Conservation (phyloP, 2,113 vertebrate species). For the Acinonyx jubatus region DNA sequence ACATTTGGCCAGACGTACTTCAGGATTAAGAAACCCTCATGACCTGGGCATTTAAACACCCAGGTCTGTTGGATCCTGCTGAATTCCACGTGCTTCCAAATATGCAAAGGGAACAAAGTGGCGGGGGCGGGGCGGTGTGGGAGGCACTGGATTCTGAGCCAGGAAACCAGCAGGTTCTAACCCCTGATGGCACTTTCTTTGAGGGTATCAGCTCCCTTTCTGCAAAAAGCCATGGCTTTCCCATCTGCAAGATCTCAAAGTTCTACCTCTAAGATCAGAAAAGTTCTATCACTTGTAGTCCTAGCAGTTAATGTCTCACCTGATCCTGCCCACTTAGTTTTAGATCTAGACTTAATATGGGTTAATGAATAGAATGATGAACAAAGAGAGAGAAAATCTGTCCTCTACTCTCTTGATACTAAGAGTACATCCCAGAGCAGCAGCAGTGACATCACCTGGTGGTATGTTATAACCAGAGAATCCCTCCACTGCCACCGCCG, state of each 20-base stretch:
- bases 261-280: not conserved
- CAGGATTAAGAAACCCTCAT: not conserved
- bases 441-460: not conserved
- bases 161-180: not conserved
- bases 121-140: accelerated
- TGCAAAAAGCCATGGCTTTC: not conserved
- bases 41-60: not conserved
- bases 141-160: not conserved
- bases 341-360: not conserved
- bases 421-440: not conserved
- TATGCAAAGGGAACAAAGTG: not conserved
- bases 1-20: not conserved
- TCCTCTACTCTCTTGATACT: not conserved
- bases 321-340: not conserved
- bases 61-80: not conserved
- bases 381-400: not conserved
- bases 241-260: not conserved
- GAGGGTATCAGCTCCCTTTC: not conserved
- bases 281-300: not conserved
- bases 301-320: not conserved
- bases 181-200: not conserved
- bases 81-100: not conserved
- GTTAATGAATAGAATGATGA: not conserved
- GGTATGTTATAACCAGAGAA: not conserved
- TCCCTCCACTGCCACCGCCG: too few relatives aligned